Evolutionary conservation across 2,888 invertebrate genomes (phyloP).

Genomic region (Stenurella melanura): DNA sequence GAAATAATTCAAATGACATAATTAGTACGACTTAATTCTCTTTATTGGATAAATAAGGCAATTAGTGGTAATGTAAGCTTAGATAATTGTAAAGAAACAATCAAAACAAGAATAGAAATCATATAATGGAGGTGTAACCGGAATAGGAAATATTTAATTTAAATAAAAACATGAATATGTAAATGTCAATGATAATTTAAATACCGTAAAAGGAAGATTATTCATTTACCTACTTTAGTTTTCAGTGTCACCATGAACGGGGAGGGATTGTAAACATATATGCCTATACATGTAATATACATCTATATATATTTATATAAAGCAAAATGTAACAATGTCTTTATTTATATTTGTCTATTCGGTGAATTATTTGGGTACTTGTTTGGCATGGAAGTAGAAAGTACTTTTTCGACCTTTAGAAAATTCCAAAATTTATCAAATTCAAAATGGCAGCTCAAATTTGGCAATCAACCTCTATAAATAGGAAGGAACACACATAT

Average conservation of each 20-base stretch:
- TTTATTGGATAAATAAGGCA: not conserved
- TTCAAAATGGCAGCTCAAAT: too few species aligned
- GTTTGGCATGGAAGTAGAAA: too few species aligned
- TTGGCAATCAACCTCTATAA: too few species aligned
- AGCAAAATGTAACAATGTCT: too few species aligned
- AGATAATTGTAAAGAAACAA: not conserved
- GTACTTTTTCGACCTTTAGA: too few species aligned
- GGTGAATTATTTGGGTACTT: too few species aligned
- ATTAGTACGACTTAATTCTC: not conserved
- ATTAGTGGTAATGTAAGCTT: not conserved
- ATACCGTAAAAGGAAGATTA: not conserved
- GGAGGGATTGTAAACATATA: too few species aligned
- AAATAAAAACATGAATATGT: not conserved
- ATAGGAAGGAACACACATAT: too few species aligned
- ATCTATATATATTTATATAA: too few species aligned
- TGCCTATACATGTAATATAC: too few species aligned
- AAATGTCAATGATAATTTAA: not conserved
- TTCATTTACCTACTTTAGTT: not conserved
- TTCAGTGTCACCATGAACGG: not conserved
- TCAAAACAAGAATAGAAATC: not conserved
- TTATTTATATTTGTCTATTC: too few species aligned
- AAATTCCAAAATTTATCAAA: too few species aligned
- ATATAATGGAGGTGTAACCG: not conserved
- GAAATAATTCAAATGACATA: not conserved
- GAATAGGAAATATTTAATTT: slow-evolving; percentile 4